phyloP scores from a whole-genome alignment of 2,888 invertebrate species.

The Dasypogon diadema region DNA sequence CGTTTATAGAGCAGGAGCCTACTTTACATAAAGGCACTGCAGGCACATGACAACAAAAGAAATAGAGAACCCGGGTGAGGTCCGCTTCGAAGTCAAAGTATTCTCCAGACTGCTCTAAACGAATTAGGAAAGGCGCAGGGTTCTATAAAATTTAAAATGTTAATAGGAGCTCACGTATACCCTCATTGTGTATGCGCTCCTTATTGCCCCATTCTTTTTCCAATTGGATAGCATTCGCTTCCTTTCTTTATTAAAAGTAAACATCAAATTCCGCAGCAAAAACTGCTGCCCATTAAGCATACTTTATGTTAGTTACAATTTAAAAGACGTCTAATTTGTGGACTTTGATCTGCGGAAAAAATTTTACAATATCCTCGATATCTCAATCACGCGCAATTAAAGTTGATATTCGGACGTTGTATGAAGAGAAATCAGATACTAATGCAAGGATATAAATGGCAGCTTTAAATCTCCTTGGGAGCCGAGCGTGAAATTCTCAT shows the following conservation, averaged over 20 bases:
- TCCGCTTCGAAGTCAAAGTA: slow-evolving; percentile 16
- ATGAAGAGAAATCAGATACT: no score
- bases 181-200: slow-evolving; percentile 42
- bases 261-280: slow-evolving; percentile 23
- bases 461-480: no score
- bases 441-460: no score
- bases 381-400: no score
- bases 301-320: slow-evolving; percentile 31
- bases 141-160: slow-evolving; percentile 54
- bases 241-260: slow-evolving; percentile 46
- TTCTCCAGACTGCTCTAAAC: slow-evolving; percentile 52
- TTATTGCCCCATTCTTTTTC: slow-evolving; percentile 36
- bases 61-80: slow-evolving; percentile 10
- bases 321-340: no score
- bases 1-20: slow-evolving; percentile 50
- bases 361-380: no score
- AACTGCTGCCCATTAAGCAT: slow-evolving; percentile 15
- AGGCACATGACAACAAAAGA: slow-evolving; percentile 38
- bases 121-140: slow-evolving; percentile 53
- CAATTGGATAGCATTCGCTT: slow-evolving; percentile 36
- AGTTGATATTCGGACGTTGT: no score
- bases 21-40: slow-evolving; percentile 51
- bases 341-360: no score
- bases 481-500: no score
- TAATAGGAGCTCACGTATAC: slow-evolving; percentile 40